Evolutionary conservation across 2,113 vertebrate genomes (phyloP).

Genomic region (Lampris incognitus): DNA sequence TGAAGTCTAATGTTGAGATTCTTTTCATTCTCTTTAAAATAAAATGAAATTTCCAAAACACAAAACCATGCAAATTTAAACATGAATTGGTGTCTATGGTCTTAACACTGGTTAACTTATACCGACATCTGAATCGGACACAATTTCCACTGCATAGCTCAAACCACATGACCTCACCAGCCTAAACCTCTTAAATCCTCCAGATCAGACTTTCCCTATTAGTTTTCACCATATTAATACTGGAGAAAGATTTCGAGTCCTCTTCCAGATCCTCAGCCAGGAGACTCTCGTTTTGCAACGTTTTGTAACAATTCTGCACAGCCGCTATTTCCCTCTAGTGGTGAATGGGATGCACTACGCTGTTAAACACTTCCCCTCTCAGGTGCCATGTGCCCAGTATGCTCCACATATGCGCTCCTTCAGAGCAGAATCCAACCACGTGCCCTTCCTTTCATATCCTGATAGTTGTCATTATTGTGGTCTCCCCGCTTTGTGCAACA

Average conservation of each 20-base stretch:
- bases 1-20: no score
- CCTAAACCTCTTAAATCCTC: neutral
- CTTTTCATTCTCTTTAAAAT: no score
- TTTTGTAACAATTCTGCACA: constrained; percentile 5
- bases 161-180: neutral
- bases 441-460: constrained; percentile 2
- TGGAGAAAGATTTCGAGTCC: constrained; percentile 10
- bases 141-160: constrained; percentile 3
- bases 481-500: constrained; percentile 15
- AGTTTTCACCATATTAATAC: constrained; percentile 7
- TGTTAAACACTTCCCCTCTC: neutral
- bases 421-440: constrained; percentile 12
- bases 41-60: constrained; percentile 24
- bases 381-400: neutral
- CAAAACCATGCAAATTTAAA: constrained; percentile 29
- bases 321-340: constrained; percentile 61
- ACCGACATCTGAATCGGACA: constrained; percentile 12
- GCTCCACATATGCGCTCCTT: constrained; percentile 2
- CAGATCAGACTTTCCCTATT: constrained; percentile 20
- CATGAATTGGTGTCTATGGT: constrained; percentile 16
- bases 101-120: constrained; percentile 12
- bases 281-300: neutral
- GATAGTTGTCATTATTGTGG: constrained; percentile 41
- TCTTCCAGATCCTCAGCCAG: neutral
- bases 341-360: constrained; percentile 10